Percentiles rank a stretch among this genome's conserved stretches.
Evolutionary conservation across 2,797 vertebrate genomes (phyloP).

Genomic region (Takifugu ocellatus): DNA sequence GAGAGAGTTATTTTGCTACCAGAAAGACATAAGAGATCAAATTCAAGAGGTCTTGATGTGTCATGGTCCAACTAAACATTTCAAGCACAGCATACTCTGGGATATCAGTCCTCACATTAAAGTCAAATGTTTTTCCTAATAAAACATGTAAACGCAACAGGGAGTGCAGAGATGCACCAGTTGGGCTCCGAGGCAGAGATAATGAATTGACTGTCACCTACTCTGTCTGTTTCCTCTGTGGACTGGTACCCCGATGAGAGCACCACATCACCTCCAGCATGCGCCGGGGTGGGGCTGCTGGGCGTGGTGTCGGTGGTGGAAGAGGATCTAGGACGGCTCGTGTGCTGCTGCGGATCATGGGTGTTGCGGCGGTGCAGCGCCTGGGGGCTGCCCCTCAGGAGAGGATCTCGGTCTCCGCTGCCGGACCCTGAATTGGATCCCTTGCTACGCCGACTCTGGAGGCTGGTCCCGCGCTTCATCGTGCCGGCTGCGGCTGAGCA

Average conservation of each 20-base stretch:
- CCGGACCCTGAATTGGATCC: constrained; percentile 64
- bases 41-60: too few species aligned
- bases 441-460: constrained; percentile 81
- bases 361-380: constrained; percentile 82
- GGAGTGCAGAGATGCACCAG: neutral
- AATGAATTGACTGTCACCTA: constrained; percentile 67
- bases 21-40: too few species aligned
- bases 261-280: constrained; percentile 63
- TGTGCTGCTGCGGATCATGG: constrained; percentile 79
- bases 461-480: constrained; percentile 91
- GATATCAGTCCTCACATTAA: too few species aligned
- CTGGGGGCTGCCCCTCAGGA: constrained; percentile 82
- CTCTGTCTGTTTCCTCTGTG: constrained; percentile 84
- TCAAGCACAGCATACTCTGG: too few species aligned
- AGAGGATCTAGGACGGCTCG: constrained; percentile 84
- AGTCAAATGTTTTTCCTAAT: too few species aligned
- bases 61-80: too few species aligned
- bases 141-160: too few species aligned
- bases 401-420: constrained; percentile 73
- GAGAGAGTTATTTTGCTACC: too few species aligned
- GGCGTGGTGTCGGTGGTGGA: constrained; percentile 85
- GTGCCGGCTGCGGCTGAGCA: constrained; percentile 78
- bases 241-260: constrained; percentile 79
- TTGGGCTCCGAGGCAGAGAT: neutral
- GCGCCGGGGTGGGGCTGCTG: constrained; percentile 73